These are phyloP conservation scores for Nasonia longicornis DNA, from an alignment of 1,140 invertebrate species.

Conservation along the genomic window DNA sequence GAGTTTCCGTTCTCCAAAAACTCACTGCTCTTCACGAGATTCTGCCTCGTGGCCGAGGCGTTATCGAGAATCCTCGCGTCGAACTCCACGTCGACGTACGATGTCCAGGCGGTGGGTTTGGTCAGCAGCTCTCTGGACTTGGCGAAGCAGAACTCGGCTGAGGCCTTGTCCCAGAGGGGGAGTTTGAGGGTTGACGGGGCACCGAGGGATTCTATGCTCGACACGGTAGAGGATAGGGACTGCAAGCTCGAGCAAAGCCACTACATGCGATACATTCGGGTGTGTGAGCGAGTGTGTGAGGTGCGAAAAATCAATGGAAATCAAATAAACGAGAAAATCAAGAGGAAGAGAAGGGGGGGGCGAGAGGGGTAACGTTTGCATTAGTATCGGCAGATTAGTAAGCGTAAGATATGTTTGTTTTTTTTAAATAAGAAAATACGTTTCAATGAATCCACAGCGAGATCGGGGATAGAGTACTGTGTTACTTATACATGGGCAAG, in stretches of 20 bases:
- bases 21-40: constrained; percentile 63
- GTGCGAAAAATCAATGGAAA: constrained; percentile 32
- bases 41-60: constrained; percentile 54
- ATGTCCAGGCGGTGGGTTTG: constrained; percentile 69
- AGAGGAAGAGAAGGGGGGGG: constrained; percentile 3
- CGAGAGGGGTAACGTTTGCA: constrained; percentile 16
- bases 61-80: constrained; percentile 61
- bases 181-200: constrained; percentile 71
- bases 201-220: constrained; percentile 68
- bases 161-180: constrained; percentile 79
- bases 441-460: not conserved
- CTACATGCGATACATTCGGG: constrained; percentile 49
- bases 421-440: not conserved
- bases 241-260: constrained; percentile 72
- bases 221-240: constrained; percentile 68
- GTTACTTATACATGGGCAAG: too few relatives aligned
- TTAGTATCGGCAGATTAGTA: constrained; percentile 53
- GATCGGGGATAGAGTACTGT: too few relatives aligned
- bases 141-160: constrained; percentile 80
- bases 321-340: constrained; percentile 49
- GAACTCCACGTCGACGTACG: constrained; percentile 64
- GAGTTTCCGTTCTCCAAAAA: constrained; percentile 61
- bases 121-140: constrained; percentile 78
- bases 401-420: constrained; percentile 16
- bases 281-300: not conserved